Conservation (phyloP, 1,140 invertebrate genomes). For the Delia radicum region DNA sequence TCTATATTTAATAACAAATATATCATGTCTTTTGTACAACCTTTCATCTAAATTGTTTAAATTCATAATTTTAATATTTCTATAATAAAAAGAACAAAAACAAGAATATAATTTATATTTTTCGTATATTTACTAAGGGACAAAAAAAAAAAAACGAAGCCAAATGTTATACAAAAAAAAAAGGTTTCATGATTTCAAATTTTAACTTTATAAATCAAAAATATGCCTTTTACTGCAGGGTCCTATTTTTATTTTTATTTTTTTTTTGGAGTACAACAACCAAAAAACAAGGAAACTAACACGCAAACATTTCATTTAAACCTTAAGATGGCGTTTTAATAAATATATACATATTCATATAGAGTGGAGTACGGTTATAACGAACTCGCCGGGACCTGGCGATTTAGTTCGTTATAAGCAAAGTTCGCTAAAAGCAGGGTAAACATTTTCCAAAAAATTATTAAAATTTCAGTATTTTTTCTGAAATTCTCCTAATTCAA, state of each 20-base stretch:
- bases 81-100: neutral
- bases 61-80: constrained; percentile 1
- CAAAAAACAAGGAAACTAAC: neutral
- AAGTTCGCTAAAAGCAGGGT: too few relatives aligned
- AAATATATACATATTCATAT: neutral
- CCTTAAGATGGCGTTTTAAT: constrained; percentile 13
- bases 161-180: neutral
- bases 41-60: constrained; percentile 9
- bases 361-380: too few relatives aligned
- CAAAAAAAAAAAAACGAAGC: too few relatives aligned
- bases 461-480: too few relatives aligned
- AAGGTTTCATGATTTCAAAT: neutral
- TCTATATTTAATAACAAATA: neutral
- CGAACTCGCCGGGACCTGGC: too few relatives aligned
- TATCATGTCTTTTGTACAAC: neutral
- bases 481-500: too few relatives aligned
- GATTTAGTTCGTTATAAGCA: too few relatives aligned
- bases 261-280: neutral
- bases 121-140: too few relatives aligned
- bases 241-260: neutral
- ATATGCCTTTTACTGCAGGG: neutral
- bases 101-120: neutral
- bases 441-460: too few relatives aligned
- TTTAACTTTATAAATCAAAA: neutral
- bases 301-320: constrained; percentile 7